Base-by-base conservation (phyloP, 2,113 vertebrate species). In the Myrmecobius fasciatus region DNA sequence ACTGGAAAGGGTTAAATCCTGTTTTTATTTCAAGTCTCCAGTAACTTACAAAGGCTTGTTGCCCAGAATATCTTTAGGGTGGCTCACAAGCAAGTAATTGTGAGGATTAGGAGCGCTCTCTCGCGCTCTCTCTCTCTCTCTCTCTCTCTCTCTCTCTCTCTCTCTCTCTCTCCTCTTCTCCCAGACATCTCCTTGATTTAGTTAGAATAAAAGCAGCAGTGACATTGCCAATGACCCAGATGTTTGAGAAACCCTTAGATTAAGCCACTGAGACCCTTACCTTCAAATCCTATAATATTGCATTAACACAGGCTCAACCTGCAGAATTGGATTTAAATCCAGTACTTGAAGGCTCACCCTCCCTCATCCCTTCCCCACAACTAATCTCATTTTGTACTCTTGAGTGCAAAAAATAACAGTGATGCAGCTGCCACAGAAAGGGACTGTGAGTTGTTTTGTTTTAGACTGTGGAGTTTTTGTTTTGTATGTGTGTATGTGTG, bases 341-440 rank as follows among this genome's bases (percentile, higher is more conserved):
- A 98, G 95, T 94, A 96, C 97, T 98, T 97, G 96, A 98, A 97
- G 47, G 91, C 89, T 95, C 92, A 3, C 96, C 95, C 94, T 53
- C 36, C 90, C 47, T 83, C n/a, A 0, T 90, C 91, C 91, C 94
- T 94, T 53, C 95, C 90, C 95, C 53, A 94, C 96, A 94, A 96
- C 47, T 98, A 98, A 98, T 99, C 98, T 97, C 97, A 98, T 99
- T 98, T 98, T 97, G 94, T 97, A 96, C 96, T 97, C 88, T 95
- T 89, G 97, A 98, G 96, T 98, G 94, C 96, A 98, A 97, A 97
- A 98, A 98, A 98, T 98, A 98, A 97, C 83, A 89, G 91, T 95
- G 98, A 97, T 95, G 97, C 95, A 96, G 56, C 96, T 94, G 91
- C 97, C 8, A 0, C n/a, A 92, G 93, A 95, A 98, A 98, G 98